phyloP scores from a whole-genome alignment of 2,888 invertebrate genomes.

The Agapostemon virescens region DNA sequence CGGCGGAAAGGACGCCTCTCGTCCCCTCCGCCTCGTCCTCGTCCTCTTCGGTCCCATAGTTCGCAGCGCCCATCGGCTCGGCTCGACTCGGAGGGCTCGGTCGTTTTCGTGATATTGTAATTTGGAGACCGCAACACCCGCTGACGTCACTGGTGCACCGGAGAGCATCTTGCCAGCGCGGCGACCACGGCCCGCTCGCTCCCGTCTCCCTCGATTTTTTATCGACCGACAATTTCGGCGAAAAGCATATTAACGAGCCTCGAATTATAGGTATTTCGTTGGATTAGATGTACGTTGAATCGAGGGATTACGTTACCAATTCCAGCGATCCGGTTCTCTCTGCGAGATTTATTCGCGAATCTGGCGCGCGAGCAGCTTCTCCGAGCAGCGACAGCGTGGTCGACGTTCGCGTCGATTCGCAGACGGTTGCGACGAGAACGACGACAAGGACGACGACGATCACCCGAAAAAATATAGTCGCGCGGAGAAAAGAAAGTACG shows the following conservation, averaged over 20 bases:
- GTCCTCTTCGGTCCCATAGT: slow-evolving; percentile 31
- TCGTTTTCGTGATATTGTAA: slow-evolving; percentile 77
- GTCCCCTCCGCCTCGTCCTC: slow-evolving; percentile 30
- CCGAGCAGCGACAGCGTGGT: not conserved
- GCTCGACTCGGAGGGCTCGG: too few relatives aligned
- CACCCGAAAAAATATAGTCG: not conserved
- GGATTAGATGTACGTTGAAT: slow-evolving; percentile 67
- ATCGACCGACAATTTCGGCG: slow-evolving; percentile 60
- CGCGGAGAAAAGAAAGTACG: not conserved
- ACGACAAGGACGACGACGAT: not conserved
- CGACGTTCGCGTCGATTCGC: not conserved
- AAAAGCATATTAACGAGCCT: slow-evolving; percentile 68
- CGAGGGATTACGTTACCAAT: slow-evolving; percentile 69
- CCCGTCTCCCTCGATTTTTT: slow-evolving; percentile 23
- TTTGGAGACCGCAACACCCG: slow-evolving; percentile 74
- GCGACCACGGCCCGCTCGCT: slow-evolving; percentile 22
- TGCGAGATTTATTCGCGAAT: slow-evolving; percentile 56
- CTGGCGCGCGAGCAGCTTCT: not conserved
- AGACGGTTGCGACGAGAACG: not conserved
- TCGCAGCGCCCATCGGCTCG: slow-evolving; percentile 26
- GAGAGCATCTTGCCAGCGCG: slow-evolving; percentile 73
- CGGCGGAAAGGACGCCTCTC: slow-evolving; percentile 48
- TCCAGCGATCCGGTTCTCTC: slow-evolving; percentile 53
- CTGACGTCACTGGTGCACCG: slow-evolving; percentile 69
- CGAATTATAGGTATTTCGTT: slow-evolving; percentile 72